Percentiles rank a stretch among this genome's conserved stretches.
These are phyloP conservation scores for Emmelina monodactyla DNA, from an alignment of 2,888 invertebrate genomes.

Conservation along the genomic window DNA sequence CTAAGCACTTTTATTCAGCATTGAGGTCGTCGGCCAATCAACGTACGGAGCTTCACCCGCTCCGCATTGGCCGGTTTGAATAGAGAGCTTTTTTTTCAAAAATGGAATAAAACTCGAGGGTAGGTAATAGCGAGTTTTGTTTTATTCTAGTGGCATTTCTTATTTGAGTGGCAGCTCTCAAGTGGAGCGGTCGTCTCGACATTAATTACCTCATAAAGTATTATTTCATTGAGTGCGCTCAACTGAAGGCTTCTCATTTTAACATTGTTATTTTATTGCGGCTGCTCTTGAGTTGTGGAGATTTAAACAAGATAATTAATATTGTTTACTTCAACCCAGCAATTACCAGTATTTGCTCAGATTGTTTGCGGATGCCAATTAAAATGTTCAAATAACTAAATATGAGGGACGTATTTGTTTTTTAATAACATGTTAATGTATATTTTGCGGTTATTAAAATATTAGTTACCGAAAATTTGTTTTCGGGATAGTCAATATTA, in stretches of 20 bases:
- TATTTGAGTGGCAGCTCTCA: constrained; percentile 48
- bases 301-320: constrained; percentile 55
- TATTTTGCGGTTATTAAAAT: too few relatives aligned
- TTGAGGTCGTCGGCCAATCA: constrained; percentile 64
- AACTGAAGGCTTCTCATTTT: constrained; percentile 40
- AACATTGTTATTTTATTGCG: constrained; percentile 58
- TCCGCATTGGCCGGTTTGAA: constrained; percentile 62
- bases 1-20: constrained; percentile 57
- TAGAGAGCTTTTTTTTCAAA: constrained; percentile 54
- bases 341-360: too few relatives aligned
- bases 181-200: constrained; percentile 49
- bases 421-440: too few relatives aligned
- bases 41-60: constrained; percentile 51
- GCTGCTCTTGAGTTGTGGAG: constrained; percentile 28
- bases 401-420: too few relatives aligned
- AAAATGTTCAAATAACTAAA: too few relatives aligned
- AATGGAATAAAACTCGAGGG: constrained; percentile 56
- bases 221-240: constrained; percentile 41
- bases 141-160: constrained; percentile 55
- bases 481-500: too few relatives aligned
- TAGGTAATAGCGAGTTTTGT: constrained; percentile 64
- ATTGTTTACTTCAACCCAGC: constrained; percentile 28
- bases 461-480: too few relatives aligned
- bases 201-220: constrained; percentile 47
- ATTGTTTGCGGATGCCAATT: too few relatives aligned